Evolutionary conservation across 2,888 invertebrate species (phyloP), one percentile per base, ranked within the genome.

Genomic region (Petrolisthes cinctipes): DNA sequence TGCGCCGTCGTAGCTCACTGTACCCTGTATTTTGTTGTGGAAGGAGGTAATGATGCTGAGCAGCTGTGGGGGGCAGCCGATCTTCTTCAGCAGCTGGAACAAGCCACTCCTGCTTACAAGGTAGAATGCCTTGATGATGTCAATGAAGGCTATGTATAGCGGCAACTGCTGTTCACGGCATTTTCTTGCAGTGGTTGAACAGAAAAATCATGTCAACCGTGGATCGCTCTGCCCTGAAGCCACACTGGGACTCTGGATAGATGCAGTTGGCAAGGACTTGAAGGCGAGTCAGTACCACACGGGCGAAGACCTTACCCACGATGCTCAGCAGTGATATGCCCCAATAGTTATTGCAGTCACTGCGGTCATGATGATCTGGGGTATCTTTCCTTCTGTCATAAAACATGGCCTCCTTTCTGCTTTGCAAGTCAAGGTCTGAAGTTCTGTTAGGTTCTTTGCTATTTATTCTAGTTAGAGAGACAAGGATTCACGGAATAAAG

Each of bases 171-270:
- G 57, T 20, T 84, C 84, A 14, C 57, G 11, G 23, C 86, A 85
- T 57, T 79, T 82, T 20, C 23, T 3, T 76, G n/a, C n/a, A n/a
- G n/a, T n/a, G n/a, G n/a, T n/a, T n/a, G n/a, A n/a, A n/a, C n/a
- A n/a, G n/a, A n/a, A 79, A 85, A 11, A 85, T 80, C 84, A 84
- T 84, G 57, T 76, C 76, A 5, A 23, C 53, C 56, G 84, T 84
- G 4, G 75, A 75, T 7, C 80, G 7, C 37, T 78, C 23, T 6
- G 78, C 73, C n/a, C 88, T 20, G 81, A 88, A 84, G 54, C 87
- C 80, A 79, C 87, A 87, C 81, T 84, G 79, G 5, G 84, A 83
- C 23, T 83, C 87, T 17, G 87, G 71, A 81, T 84, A 87, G 9
- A 84, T 53, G 5, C 80, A 56, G 4, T 83, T 68, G 6, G 87